Conservation (phyloP, 2,888 invertebrate species). For the Abscondita cerata region DNA sequence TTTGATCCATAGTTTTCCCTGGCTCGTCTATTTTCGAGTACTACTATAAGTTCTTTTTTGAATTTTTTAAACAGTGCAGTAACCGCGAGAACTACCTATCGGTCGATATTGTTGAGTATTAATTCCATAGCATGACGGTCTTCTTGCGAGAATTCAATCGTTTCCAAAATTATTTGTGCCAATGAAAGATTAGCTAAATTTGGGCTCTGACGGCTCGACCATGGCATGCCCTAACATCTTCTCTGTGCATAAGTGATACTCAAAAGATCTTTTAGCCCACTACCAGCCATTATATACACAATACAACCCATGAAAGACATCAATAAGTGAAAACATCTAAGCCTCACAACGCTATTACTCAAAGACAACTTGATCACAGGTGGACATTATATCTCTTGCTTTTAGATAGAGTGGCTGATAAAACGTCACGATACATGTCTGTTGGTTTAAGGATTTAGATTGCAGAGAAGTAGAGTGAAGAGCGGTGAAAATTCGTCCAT, state of each 20-base stretch:
- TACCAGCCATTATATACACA: too few species aligned
- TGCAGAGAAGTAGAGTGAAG: background rate
- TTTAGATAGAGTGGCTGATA: slow-evolving; percentile 15
- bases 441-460: background rate
- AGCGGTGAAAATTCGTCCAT: background rate
- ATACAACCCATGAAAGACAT: too few species aligned
- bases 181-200: background rate
- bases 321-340: too few species aligned
- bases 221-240: background rate
- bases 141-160: too few species aligned
- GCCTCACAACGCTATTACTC: background rate
- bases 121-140: background rate
- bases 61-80: too few species aligned
- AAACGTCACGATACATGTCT: slow-evolving; percentile 21
- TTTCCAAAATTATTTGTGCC: background rate
- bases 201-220: background rate
- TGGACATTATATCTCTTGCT: background rate
- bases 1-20: too few species aligned
- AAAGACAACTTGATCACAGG: background rate
- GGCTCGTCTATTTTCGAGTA: too few species aligned
- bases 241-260: background rate
- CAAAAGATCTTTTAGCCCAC: too few species aligned
- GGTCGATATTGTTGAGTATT: too few species aligned
- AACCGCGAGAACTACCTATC: too few species aligned
- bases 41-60: too few species aligned